These are phyloP conservation scores for Cordilura impudica DNA, from an alignment of 2,888 invertebrate species.

Conservation along the genomic window DNA sequence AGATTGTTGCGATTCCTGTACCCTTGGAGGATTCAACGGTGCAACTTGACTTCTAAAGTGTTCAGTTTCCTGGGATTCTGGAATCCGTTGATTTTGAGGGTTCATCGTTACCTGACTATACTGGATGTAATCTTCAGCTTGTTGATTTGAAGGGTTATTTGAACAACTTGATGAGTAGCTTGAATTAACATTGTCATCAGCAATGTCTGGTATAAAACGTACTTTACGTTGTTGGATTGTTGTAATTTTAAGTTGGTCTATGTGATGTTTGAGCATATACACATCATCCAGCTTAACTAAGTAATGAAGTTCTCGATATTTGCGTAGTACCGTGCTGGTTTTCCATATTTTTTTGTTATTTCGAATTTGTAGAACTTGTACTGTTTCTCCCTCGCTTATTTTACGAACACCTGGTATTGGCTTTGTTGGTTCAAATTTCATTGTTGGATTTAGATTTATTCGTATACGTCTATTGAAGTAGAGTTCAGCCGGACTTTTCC, in stretches of 20 bases:
- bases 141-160: background rate
- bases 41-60: no score
- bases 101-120: background rate
- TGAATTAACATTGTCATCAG: background rate
- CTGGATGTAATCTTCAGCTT: background rate
- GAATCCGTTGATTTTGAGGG: background rate
- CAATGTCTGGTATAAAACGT: slow-evolving; percentile 6
- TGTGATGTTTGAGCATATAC: slow-evolving; percentile 31
- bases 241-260: slow-evolving; percentile 26
- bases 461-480: slow-evolving; percentile 48
- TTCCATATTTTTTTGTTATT: slow-evolving; percentile 49
- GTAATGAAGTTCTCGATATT: slow-evolving; percentile 48
- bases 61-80: background rate
- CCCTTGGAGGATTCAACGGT: no score
- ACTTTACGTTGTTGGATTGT: slow-evolving; percentile 22
- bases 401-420: slow-evolving; percentile 27
- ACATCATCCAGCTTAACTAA: slow-evolving; percentile 36
- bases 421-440: slow-evolving; percentile 13
- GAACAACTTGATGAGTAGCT: background rate
- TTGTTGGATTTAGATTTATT: slow-evolving; percentile 41
- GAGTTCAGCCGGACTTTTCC: slow-evolving; percentile 49
- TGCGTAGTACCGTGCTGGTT: slow-evolving; percentile 12
- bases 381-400: slow-evolving; percentile 44
- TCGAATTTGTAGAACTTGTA: slow-evolving; percentile 25
- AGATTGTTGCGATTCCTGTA: no score